These are phyloP conservation scores for Enteromius treurensis DNA, from an alignment of 2,797 vertebrate species.

Conservation along the genomic window DNA sequence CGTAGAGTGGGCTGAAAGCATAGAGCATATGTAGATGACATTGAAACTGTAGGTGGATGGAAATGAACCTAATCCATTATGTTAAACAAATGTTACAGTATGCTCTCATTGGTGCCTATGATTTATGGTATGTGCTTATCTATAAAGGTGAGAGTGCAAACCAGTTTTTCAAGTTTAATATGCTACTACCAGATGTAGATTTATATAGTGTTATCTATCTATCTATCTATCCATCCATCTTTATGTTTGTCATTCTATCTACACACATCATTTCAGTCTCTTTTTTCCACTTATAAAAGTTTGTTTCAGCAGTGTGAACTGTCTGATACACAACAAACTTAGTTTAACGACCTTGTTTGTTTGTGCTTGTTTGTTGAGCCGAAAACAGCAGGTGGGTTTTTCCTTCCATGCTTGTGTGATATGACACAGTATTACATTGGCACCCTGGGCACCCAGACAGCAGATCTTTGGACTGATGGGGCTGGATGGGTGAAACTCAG, in stretches of 20 bases:
- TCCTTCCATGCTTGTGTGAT: conserved; percentile 20
- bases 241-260: background rate
- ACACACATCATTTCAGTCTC: background rate
- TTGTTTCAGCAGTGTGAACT: background rate
- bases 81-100: conserved; percentile 22
- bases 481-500: background rate
- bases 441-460: conserved; percentile 14
- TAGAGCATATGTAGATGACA: conserved; percentile 31
- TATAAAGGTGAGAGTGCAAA: background rate
- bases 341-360: conserved; percentile 22
- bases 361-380: conserved; percentile 4
- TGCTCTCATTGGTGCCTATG: background rate
- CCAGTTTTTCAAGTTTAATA: background rate
- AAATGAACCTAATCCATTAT: conserved; percentile 30
- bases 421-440: conserved; percentile 18
- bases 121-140: conserved; percentile 1
- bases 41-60: conserved; percentile 27
- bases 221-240: background rate
- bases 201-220: background rate
- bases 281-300: background rate
- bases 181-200: background rate
- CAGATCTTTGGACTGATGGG: conserved; percentile 22
- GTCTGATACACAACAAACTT: conserved; percentile 12
- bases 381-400: conserved; percentile 11
- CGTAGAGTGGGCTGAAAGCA: conserved; percentile 12